Evolutionary conservation across 1,140 invertebrate species (phyloP).

Genomic region (Neotoxoptera formosana): DNA sequence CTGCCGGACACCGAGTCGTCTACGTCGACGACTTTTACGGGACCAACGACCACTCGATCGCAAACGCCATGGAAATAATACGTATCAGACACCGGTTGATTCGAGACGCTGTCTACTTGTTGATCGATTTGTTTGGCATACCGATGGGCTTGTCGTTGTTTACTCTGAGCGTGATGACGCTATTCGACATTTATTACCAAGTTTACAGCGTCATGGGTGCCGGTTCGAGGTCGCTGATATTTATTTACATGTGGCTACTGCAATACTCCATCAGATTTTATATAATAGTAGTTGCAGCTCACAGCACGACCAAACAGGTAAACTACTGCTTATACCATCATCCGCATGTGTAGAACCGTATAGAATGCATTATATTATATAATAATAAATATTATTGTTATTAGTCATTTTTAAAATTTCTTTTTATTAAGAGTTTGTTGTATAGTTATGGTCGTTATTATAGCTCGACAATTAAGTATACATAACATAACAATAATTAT

Average conservation of each 20-base stretch:
- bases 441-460: too few species aligned
- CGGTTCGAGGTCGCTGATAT: not conserved
- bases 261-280: conserved; percentile 42
- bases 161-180: not conserved
- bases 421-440: too few species aligned
- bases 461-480: too few species aligned
- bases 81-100: conserved; percentile 28
- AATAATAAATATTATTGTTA: too few species aligned
- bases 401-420: too few species aligned
- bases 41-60: not conserved
- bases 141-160: not conserved
- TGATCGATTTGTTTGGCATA: conserved; percentile 7
- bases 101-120: not conserved
- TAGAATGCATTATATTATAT: not conserved
- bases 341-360: not conserved
- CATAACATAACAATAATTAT: too few species aligned
- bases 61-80: not conserved
- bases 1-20: not conserved
- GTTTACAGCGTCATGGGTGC: not conserved
- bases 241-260: conserved; percentile 21
- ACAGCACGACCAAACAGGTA: conserved; percentile 31
- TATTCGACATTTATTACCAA: conserved; percentile 43
- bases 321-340: not conserved
- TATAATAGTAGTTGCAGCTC: not conserved
- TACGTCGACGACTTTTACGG: not conserved